Conservation (phyloP, 2,113 vertebrate genomes). For the Tragelaphus imberbis region DNA sequence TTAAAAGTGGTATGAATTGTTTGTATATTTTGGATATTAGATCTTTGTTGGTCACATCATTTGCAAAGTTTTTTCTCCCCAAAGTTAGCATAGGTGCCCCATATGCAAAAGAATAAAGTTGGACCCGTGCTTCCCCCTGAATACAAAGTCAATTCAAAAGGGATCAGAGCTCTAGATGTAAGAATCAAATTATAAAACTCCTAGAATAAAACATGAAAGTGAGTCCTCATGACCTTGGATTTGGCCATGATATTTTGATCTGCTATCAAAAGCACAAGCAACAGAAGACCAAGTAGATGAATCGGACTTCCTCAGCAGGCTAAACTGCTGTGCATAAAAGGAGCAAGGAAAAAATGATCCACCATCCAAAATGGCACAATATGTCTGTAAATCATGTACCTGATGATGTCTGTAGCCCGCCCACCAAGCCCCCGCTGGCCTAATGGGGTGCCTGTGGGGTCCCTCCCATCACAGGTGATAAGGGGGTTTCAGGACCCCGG, state of each 20-base stretch:
- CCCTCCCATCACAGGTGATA: neutral
- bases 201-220: neutral
- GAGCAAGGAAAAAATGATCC: neutral
- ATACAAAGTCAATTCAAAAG: neutral
- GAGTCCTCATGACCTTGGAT: neutral
- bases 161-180: neutral
- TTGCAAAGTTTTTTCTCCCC: neutral
- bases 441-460: neutral
- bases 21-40: neutral
- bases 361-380: neutral
- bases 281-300: neutral
- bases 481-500: neutral
- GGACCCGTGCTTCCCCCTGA: neutral
- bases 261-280: neutral
- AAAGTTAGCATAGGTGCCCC: neutral
- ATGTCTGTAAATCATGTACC: neutral
- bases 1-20: neutral
- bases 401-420: neutral
- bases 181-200: neutral
- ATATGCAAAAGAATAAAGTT: neutral
- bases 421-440: neutral
- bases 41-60: neutral
- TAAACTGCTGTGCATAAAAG: neutral
- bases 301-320: neutral
- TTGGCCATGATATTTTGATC: neutral